Percentiles rank a stretch among this genome's conserved stretches.
These are phyloP conservation scores for Drosophila simulans DNA, from an alignment of 1,140 invertebrate genomes.

Conservation along the genomic window DNA sequence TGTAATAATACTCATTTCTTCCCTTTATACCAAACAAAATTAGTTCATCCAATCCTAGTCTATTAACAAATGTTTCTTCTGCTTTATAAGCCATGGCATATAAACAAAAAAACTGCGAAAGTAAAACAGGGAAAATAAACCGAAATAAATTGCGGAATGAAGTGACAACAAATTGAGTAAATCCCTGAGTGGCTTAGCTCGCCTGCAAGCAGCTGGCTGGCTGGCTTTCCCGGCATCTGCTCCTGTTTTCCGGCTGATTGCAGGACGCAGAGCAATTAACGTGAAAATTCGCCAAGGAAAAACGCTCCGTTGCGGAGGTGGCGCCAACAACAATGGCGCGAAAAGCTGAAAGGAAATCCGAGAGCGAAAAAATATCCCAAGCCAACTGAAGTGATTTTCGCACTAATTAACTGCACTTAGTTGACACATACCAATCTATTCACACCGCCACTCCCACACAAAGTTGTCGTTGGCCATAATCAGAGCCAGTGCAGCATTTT, in stretches of 20 bases:
- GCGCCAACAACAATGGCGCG: slow-evolving; percentile 17
- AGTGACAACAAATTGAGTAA: slow-evolving; percentile 67
- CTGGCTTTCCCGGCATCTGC: slow-evolving; percentile 14
- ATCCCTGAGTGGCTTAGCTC: slow-evolving; percentile 77
- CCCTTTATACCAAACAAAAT: too few relatives aligned
- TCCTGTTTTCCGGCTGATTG: slow-evolving; percentile 61
- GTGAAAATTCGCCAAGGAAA: slow-evolving; percentile 76
- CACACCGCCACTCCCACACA: slow-evolving; percentile 45
- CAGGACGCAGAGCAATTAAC: slow-evolving; percentile 74
- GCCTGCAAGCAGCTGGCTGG: slow-evolving; percentile 19
- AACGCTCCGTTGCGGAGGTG: slow-evolving; percentile 23
- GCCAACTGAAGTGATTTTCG: slow-evolving; percentile 82
- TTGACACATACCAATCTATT: slow-evolving; percentile 83
- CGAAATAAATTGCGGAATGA: slow-evolving; percentile 31
- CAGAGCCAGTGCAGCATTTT: slow-evolving; percentile 78
- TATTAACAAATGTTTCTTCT: background rate
- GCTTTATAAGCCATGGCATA: background rate
- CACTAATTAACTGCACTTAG: slow-evolving; percentile 83
- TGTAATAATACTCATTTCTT: background rate
- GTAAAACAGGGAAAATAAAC: slow-evolving; percentile 6
- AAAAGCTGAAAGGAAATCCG: slow-evolving; percentile 37
- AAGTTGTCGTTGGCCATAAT: slow-evolving; percentile 67
- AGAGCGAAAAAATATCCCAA: slow-evolving; percentile 60
- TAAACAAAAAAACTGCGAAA: slow-evolving; percentile 6
- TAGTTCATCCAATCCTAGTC: too few relatives aligned